Percentiles rank a stretch among this genome's conserved stretches.
These are phyloP conservation scores for Aphrocallistes beatrix DNA, from an alignment of 37 sponge, comb jelly and placozoan genomes.

Conservation along the genomic window DNA sequence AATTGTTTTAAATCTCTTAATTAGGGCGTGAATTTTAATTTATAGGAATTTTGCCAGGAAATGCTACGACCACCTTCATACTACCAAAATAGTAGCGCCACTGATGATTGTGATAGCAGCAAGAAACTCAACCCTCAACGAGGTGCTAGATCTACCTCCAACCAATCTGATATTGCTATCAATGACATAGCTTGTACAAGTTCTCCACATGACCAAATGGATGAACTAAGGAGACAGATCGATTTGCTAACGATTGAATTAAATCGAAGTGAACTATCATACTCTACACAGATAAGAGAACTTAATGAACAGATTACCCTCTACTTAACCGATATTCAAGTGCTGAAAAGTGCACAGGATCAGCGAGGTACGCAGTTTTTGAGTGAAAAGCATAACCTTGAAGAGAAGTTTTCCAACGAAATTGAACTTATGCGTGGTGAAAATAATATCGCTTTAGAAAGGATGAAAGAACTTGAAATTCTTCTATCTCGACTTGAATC, in stretches of 20 bases:
- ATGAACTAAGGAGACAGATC: neutral
- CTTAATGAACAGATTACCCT: neutral
- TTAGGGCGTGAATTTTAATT: too few species aligned
- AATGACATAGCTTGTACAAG: too few species aligned
- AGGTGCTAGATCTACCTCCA: too few species aligned
- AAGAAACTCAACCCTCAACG: too few species aligned
- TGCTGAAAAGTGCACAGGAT: neutral
- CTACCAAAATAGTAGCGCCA: too few species aligned
- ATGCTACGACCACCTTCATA: too few species aligned
- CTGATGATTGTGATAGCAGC: too few species aligned
- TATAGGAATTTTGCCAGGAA: too few species aligned
- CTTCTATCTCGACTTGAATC: neutral
- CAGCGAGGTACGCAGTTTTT: neutral
- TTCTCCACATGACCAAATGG: neutral
- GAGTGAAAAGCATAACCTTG: neutral
- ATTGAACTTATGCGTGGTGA: neutral
- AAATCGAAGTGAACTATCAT: neutral
- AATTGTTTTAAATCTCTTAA: too few species aligned
- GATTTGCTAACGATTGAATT: neutral
- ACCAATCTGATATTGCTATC: too few species aligned
- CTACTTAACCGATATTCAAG: neutral
- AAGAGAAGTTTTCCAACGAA: neutral
- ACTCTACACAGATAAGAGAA: neutral
- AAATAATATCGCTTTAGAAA: neutral
- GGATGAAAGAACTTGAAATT: neutral